These are phyloP conservation scores for Zygothrica quintamaculata DNA, from an alignment of 2,888 invertebrate species.

Conservation along the genomic window DNA sequence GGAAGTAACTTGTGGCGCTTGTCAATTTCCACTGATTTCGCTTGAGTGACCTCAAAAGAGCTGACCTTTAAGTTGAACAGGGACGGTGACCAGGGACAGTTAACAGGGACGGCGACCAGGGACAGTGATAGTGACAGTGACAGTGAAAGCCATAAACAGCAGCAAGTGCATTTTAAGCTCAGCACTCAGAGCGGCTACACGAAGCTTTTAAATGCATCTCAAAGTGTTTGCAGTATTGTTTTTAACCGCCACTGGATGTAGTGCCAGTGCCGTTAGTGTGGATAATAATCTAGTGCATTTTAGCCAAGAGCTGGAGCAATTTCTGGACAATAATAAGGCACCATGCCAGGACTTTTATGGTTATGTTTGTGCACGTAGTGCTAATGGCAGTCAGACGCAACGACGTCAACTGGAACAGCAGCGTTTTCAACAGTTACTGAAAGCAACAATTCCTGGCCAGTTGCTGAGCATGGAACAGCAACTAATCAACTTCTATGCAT, in stretches of 20 bases:
- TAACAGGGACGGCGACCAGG: slow-evolving; percentile 23
- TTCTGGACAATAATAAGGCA: slow-evolving; percentile 64
- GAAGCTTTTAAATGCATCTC: slow-evolving; percentile 36
- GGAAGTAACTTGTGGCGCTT: slow-evolving; percentile 37
- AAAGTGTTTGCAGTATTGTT: slow-evolving; percentile 23
- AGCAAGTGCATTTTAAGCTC: slow-evolving; percentile 34
- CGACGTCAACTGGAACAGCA: slow-evolving; percentile 68
- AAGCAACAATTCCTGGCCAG: slow-evolving; percentile 60
- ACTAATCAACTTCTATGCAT: slow-evolving; percentile 79
- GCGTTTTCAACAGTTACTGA: slow-evolving; percentile 74
- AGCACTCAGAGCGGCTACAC: slow-evolving; percentile 31
- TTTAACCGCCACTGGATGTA: no score
- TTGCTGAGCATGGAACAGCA: slow-evolving; percentile 80
- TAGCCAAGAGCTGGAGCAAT: slow-evolving; percentile 72
- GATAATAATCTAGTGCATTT: slow-evolving; percentile 75
- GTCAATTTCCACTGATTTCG: slow-evolving; percentile 44
- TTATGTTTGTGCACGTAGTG: slow-evolving; percentile 76
- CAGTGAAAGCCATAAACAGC: slow-evolving; percentile 2
- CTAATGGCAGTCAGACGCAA: slow-evolving; percentile 55
- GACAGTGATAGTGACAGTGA: slow-evolving; percentile 12
- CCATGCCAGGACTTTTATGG: slow-evolving; percentile 82
- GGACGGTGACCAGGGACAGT: slow-evolving; percentile 1
- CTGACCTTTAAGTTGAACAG: slow-evolving; percentile 21
- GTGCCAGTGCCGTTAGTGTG: slow-evolving; percentile 35
- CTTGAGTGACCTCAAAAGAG: slow-evolving; percentile 31